phyloP scores from a whole-genome alignment of 2,113 vertebrate genomes.

The Xenopus borealis region DNA sequence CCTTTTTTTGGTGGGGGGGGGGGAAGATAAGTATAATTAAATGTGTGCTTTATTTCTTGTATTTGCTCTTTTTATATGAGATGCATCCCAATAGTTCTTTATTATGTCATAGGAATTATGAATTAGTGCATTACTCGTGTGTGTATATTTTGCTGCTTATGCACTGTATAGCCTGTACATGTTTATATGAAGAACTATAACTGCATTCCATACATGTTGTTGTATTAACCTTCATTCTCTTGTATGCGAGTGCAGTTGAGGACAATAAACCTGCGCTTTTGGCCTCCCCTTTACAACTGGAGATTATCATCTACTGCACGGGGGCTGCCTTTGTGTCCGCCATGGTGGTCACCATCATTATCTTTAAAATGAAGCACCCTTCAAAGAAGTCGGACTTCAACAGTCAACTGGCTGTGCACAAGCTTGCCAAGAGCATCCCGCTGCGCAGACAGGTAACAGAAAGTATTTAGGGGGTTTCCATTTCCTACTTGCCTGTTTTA shows the following conservation, averaged over 20 bases:
- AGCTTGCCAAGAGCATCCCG: slow-evolving; percentile 97
- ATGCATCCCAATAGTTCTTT: too few relatives aligned
- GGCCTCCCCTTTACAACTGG: slow-evolving; percentile 86
- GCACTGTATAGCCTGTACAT: too few relatives aligned
- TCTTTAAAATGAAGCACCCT: slow-evolving; percentile 89
- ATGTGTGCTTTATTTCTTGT: too few relatives aligned
- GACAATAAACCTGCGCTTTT: slow-evolving; percentile 78
- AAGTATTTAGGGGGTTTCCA: slow-evolving; percentile 97
- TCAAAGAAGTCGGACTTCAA: slow-evolving; percentile 95
- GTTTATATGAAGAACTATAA: too few relatives aligned
- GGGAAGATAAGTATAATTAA: too few relatives aligned
- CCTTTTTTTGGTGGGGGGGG: too few relatives aligned
- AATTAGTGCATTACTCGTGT: too few relatives aligned
- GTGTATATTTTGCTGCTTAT: too few relatives aligned
- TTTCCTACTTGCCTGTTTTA: slow-evolving; percentile 21
- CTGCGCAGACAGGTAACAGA: slow-evolving; percentile 99
- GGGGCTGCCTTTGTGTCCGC: slow-evolving; percentile 92
- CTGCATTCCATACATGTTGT: too few relatives aligned
- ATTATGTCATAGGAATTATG: too few relatives aligned
- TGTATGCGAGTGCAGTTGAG: slow-evolving; percentile 59
- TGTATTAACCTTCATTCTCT: slow-evolving; percentile 17
- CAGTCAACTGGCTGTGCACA: slow-evolving; percentile 95
- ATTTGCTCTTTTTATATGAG: too few relatives aligned
- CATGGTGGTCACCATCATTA: slow-evolving; percentile 84
- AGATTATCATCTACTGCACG: slow-evolving; percentile 96